Base-by-base conservation (phyloP, 2,888 invertebrate species). In the Scaptodrosophila latifasciaeformis region DNA sequence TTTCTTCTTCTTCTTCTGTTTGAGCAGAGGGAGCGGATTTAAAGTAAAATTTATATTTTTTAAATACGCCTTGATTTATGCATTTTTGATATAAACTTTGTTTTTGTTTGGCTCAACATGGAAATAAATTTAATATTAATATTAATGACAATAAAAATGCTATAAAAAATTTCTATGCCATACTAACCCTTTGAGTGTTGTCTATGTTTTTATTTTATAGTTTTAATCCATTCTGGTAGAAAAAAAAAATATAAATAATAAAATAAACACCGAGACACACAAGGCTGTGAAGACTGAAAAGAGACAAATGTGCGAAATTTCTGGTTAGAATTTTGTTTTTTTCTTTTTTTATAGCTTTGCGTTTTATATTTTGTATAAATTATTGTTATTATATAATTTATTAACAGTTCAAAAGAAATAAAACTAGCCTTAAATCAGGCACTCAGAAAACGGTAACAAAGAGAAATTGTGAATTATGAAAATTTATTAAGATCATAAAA, bases 31-130 rank as follows among this genome's bases (percentile, higher is more conserved):
- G 34, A 10, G 4, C n/a, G 34, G 13, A n/a, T 47, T 51, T 40
- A 40, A 54, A 51, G 39, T 62, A 48, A 64, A 69, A 65, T 72
- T 55, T 66, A 64, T 17, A 17, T 37, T 9, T 77, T 65, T 54
- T 35, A 63, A 77, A 65, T 54, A 48, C 44, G 31, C 17, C 50
- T 31, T 70, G 75, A 75, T 74, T 65, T 74, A 70, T 70, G 55
- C 54, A 19, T 40, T 27, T 56, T 39, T 53, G 49, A 48, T 57
- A 49, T 49, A 56, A 57, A 56, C 62, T 47, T 31, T 42, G 39
- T 37, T 18, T 44, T 21, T 9, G 24, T 12, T 51, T 13, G 24
- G 10, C 45, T n/a, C 45, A 34, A 31, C 37, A 37, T 40, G 50
- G 54, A 55, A 51, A 55, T 54, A 40, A 15, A 40, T 59, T 54